phyloP scores from a whole-genome alignment of 2,797 vertebrate species.

The Clarias laeviceps region DNA sequence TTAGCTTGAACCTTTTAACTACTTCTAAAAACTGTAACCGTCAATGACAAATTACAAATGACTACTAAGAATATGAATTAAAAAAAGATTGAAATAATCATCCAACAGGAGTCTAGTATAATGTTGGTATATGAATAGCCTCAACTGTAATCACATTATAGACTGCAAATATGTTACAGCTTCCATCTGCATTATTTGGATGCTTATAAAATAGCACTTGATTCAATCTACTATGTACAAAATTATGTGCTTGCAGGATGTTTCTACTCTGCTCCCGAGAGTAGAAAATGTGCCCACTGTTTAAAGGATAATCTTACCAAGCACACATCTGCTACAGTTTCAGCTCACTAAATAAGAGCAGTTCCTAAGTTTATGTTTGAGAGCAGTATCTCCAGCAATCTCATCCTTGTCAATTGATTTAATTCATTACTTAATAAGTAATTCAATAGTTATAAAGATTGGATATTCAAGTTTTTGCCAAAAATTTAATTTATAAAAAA shows the following conservation, averaged over 20 bases:
- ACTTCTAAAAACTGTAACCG: too few relatives aligned
- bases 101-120: neutral
- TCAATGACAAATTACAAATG: too few relatives aligned
- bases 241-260: neutral
- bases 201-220: neutral
- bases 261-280: neutral
- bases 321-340: neutral
- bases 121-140: neutral
- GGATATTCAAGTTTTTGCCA: neutral
- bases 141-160: neutral
- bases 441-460: neutral
- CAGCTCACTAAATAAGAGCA: neutral
- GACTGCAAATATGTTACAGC: neutral
- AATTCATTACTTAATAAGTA: neutral
- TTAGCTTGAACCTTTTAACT: too few relatives aligned
- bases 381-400: neutral
- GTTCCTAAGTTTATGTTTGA: neutral
- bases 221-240: neutral
- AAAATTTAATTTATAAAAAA: neutral
- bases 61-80: neutral
- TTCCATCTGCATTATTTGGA: neutral
- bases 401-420: neutral
- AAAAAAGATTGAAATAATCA: neutral
- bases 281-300: neutral
- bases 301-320: neutral